Evolutionary conservation across 2,888 invertebrate genomes (phyloP).

Genomic region (Rhyacophila evoluta): DNA sequence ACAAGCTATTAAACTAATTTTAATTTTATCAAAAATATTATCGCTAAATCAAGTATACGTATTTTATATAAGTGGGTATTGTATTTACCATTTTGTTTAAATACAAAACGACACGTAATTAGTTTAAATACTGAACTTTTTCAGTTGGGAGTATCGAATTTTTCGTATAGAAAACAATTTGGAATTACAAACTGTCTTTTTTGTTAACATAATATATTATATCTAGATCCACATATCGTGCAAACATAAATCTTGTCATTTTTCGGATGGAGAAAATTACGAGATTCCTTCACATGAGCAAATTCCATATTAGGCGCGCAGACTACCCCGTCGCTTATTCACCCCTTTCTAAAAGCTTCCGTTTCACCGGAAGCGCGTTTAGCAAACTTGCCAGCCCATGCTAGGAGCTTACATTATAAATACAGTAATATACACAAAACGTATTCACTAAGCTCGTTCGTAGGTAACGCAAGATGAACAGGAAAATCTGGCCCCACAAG

Average conservation of each 20-base stretch:
- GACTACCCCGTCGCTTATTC: background rate
- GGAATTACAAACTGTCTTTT: background rate
- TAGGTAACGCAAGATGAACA: background rate
- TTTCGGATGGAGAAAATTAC: constrained; percentile 38
- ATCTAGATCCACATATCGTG: background rate
- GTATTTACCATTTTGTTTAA: too few relatives aligned
- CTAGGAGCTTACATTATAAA: constrained; percentile 7
- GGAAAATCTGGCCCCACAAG: background rate
- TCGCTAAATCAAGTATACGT: too few relatives aligned
- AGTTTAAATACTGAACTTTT: too few relatives aligned
- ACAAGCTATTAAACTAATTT: too few relatives aligned
- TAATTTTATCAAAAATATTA: too few relatives aligned
- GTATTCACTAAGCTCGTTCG: background rate
- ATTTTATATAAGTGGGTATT: too few relatives aligned
- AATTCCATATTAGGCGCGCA: constrained; percentile 14
- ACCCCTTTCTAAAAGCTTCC: constrained; percentile 29
- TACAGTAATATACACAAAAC: constrained; percentile 18
- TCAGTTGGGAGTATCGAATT: too few relatives aligned
- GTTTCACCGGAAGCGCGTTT: constrained; percentile 25
- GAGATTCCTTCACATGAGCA: constrained; percentile 28
- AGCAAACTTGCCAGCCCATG: constrained; percentile 30
- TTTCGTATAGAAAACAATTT: too few relatives aligned
- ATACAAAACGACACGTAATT: too few relatives aligned
- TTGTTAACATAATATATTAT: background rate
- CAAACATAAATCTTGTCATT: constrained; percentile 31